phyloP scores from a whole-genome alignment of 2,797 vertebrate species.

The Pangasius larnaudii region DNA sequence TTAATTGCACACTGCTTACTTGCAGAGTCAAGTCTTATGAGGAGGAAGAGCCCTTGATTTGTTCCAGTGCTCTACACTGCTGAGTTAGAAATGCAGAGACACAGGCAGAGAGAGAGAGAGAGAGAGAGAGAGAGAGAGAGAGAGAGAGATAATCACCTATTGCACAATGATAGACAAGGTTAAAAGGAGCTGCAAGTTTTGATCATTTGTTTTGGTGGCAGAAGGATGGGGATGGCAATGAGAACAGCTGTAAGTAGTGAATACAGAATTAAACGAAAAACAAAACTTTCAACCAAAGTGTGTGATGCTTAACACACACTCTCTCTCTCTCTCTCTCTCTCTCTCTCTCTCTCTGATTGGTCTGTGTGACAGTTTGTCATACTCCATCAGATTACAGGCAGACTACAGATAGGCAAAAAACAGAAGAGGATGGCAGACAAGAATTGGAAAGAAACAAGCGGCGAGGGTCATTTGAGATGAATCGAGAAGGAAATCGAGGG shows the following conservation, averaged over 20 bases:
- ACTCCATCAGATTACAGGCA: constrained; percentile 43
- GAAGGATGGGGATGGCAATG: constrained; percentile 41
- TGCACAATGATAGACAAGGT: constrained; percentile 84
- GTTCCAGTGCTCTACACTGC: constrained; percentile 46
- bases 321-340: constrained; percentile 24
- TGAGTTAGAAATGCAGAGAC: constrained; percentile 37
- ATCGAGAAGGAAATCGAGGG: constrained; percentile 49
- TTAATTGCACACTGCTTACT: constrained; percentile 56
- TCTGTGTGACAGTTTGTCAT: constrained; percentile 1
- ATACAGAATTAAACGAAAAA: constrained; percentile 26
- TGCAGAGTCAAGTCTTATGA: constrained; percentile 50
- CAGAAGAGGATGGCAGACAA: background rate
- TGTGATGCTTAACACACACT: constrained; percentile 39
- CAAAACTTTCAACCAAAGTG: constrained; percentile 37
- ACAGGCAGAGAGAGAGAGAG: background rate
- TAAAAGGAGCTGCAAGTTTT: constrained; percentile 82
- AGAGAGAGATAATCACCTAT: constrained; percentile 38
- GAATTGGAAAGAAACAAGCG: constrained; percentile 29
- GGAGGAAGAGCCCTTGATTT: constrained; percentile 48
- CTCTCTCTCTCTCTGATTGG: constrained; percentile 24
- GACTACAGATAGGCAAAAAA: constrained; percentile 10
- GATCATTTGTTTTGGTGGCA: constrained; percentile 77
- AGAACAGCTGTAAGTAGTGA: constrained; percentile 1
- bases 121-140: constrained; percentile 18
- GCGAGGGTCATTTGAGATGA: constrained; percentile 35